Evolutionary conservation across 1,140 invertebrate species (phyloP).

Genomic region (Heliconius melpomene): DNA sequence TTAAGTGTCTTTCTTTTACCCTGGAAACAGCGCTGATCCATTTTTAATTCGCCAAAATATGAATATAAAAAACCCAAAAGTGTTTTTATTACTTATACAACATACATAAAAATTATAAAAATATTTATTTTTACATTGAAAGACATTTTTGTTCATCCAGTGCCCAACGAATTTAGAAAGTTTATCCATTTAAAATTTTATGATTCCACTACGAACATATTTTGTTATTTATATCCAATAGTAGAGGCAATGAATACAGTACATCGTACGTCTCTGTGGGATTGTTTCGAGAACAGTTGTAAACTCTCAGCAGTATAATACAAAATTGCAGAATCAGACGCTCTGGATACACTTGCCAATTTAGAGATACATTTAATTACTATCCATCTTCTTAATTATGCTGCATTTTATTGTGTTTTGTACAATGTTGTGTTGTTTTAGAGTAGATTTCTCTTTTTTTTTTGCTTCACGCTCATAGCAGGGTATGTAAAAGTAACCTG

Average conservation of each 20-base stretch:
- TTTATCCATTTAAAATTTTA: conserved; percentile 23
- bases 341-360: conserved; percentile 13
- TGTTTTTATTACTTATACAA: too few species aligned
- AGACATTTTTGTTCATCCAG: neutral
- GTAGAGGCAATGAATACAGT: conserved; percentile 24
- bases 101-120: too few species aligned
- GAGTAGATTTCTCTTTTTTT: too few species aligned
- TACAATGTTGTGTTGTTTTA: too few species aligned
- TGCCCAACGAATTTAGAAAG: neutral
- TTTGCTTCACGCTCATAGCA: too few species aligned
- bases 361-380: conserved; percentile 12
- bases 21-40: too few species aligned
- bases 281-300: conserved; percentile 25
- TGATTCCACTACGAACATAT: conserved; percentile 1
- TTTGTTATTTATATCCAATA: conserved; percentile 37
- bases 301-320: conserved; percentile 27
- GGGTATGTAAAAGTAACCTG: too few species aligned
- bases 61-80: too few species aligned
- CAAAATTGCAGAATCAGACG: conserved; percentile 19
- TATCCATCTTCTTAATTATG: neutral
- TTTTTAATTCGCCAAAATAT: too few species aligned
- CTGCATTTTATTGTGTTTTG: neutral
- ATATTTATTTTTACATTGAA: too few species aligned
- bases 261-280: conserved; percentile 14
- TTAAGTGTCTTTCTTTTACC: too few species aligned